These are phyloP conservation scores for Hirtodrosophila alboralis DNA, from an alignment of 2,888 invertebrate species.

Conservation along the genomic window DNA sequence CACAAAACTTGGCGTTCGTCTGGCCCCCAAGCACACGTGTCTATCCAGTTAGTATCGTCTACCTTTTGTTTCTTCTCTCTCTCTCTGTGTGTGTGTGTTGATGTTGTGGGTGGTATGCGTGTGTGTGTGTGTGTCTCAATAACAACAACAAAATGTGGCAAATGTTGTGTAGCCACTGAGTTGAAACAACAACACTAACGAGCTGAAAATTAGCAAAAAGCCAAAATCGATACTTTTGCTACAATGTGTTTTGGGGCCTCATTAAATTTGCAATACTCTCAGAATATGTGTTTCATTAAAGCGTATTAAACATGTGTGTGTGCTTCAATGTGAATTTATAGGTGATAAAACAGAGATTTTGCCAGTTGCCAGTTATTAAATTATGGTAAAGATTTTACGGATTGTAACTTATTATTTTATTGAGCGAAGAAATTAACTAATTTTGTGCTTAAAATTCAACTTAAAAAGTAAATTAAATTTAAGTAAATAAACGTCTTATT, in stretches of 20 bases:
- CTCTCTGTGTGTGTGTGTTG: conserved; percentile 20
- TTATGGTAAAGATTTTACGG: too few species aligned
- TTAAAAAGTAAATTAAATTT: too few species aligned
- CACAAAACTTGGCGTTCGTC: conserved; percentile 44
- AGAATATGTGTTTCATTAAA: conserved; percentile 50
- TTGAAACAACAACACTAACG: conserved; percentile 48
- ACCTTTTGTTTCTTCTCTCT: conserved; percentile 27
- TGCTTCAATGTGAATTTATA: conserved; percentile 2
- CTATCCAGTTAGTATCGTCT: conserved; percentile 25
- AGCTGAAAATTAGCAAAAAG: conserved; percentile 71
- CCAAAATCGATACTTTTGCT: conserved; percentile 61
- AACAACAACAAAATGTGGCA: conserved; percentile 55
- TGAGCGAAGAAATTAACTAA: too few species aligned
- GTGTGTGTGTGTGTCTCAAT: conserved; percentile 38
- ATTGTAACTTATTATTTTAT: too few species aligned
- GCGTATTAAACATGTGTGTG: conserved; percentile 16
- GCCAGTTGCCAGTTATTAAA: too few species aligned
- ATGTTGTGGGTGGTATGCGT: conserved; percentile 1
- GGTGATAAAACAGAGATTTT: conserved; percentile 34
- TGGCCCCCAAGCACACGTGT: conserved; percentile 35
- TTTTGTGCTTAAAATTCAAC: too few species aligned
- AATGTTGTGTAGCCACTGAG: conserved; percentile 31
- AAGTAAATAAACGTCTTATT: too few species aligned
- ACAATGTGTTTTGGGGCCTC: conserved; percentile 36
- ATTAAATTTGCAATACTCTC: conserved; percentile 60